Evolutionary conservation across 2,888 invertebrate species (phyloP), one percentile per base, ranked within the genome.

Genomic region (Lamproptera curius): DNA sequence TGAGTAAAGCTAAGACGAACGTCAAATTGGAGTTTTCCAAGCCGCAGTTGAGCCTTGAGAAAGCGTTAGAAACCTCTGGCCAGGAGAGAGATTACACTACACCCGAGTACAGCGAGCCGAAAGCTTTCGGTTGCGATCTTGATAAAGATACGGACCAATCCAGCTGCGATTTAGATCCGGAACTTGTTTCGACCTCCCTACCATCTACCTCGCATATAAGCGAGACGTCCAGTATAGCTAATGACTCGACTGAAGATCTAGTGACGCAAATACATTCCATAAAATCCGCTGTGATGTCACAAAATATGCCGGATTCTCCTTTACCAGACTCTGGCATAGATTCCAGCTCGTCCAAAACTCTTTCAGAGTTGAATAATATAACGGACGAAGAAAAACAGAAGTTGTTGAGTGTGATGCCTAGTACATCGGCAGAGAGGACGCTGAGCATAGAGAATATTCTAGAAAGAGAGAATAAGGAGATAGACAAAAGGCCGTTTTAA

Each of bases 341-440:
- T 41, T 80, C 81, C 0, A 70, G 66, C 53, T 73, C 80, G 1
- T 78, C 84, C 0, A 85, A 84, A 65, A 71, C 73, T 4, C 61
- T 61, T 0, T 65, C 82, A 0, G 90, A 89, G 62, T 79, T 91
- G 49, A 85, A 91, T 42, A 97, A 97, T 76, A 94, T 97, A 14
- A 97, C 97, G 0, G 97, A 97, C 67, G 97, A 98, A 73, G 97
- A 98, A 69, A 98, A 98, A 67, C 93, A 95, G 63, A 91, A 92
- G 51, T 51, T 88, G n/a, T 65, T 83, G 4, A 65, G 70, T 26
- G 73, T 64, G 1, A 55, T 65, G 10, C 59, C 77, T 0, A 63
- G 57, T 41, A 59, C 68, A n/a, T 60, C 69, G 1, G 57, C 61
- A 11, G 76, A 75, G 42, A 68, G 65, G 20, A 55, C 62, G 5